Percentiles rank a stretch among this genome's conserved stretches.
Evolutionary conservation across 2,113 vertebrate genomes (phyloP).

Genomic region (Tringa solitaria): DNA sequence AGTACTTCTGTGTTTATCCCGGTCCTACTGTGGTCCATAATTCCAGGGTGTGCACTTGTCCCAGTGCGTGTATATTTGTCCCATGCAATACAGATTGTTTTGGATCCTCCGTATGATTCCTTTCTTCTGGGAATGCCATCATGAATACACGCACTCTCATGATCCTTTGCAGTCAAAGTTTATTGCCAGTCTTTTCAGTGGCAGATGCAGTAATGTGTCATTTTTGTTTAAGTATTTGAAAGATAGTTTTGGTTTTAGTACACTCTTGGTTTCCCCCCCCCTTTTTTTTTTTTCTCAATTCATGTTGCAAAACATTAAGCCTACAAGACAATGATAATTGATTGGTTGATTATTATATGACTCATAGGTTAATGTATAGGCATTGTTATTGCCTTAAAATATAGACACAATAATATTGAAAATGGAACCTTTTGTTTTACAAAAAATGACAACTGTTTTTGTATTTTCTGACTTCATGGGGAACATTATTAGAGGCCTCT

Average conservation of each 20-base stretch:
- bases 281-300: background rate
- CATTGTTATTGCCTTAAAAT: background rate
- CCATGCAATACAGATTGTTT: background rate
- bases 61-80: background rate
- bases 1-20: background rate
- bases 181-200: background rate
- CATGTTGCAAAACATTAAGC: background rate
- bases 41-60: background rate
- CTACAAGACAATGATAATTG: background rate
- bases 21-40: background rate
- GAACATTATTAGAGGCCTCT: background rate
- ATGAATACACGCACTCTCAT: fast-evolving
- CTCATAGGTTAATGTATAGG: background rate
- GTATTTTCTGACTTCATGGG: background rate
- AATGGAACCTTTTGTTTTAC: background rate
- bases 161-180: background rate
- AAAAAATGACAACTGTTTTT: background rate
- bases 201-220: background rate
- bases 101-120: background rate
- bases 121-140: background rate
- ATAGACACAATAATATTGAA: background rate
- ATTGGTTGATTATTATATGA: background rate
- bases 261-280: background rate
- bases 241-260: background rate
- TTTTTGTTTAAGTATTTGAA: background rate